phyloP scores from a whole-genome alignment of 2,888 invertebrate species.

The Megamerina dolium region DNA sequence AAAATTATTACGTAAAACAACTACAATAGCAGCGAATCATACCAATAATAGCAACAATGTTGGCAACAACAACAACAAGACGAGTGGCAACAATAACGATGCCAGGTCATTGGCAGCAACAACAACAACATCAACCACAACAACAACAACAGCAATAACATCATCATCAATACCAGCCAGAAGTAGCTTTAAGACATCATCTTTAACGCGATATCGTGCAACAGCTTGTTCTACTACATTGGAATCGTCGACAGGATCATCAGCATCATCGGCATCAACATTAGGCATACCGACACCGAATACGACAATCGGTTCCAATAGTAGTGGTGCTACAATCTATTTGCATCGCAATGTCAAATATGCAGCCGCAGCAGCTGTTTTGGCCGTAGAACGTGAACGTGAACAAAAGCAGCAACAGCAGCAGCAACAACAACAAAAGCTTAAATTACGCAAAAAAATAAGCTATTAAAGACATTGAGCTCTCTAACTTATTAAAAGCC shows the following conservation, averaged over 20 bases:
- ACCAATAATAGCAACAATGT: slow-evolving; percentile 18
- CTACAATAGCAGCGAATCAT: slow-evolving; percentile 17
- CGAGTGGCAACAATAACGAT: slow-evolving; percentile 18
- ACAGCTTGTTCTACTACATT: slow-evolving; percentile 7
- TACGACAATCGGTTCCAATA: slow-evolving; percentile 25
- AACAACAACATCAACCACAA: slow-evolving; percentile 9
- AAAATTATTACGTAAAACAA: slow-evolving; percentile 44
- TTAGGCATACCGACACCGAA: slow-evolving; percentile 40
- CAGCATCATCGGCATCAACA: slow-evolving; percentile 36
- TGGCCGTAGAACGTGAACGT: slow-evolving; percentile 27
- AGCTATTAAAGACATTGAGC: slow-evolving; percentile 47
- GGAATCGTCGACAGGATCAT: slow-evolving; percentile 38
- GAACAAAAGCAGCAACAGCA: slow-evolving; percentile 25
- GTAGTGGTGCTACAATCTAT: slow-evolving; percentile 23
- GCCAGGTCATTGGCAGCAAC: slow-evolving; percentile 2
- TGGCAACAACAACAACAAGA: slow-evolving; percentile 13
- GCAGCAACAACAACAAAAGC: slow-evolving; percentile 28
- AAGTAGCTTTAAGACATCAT: neutral
- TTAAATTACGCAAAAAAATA: slow-evolving; percentile 47
- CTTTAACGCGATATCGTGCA: neutral
- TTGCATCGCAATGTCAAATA: slow-evolving; percentile 24
- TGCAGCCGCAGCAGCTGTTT: slow-evolving; percentile 18
- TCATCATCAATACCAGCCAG: slow-evolving; percentile 5
- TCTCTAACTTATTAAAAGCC: no score
- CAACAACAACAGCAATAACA: slow-evolving; percentile 7